These are phyloP conservation scores for Drosophila kohkoa DNA, from an alignment of 1,140 invertebrate genomes.

Conservation along the genomic window DNA sequence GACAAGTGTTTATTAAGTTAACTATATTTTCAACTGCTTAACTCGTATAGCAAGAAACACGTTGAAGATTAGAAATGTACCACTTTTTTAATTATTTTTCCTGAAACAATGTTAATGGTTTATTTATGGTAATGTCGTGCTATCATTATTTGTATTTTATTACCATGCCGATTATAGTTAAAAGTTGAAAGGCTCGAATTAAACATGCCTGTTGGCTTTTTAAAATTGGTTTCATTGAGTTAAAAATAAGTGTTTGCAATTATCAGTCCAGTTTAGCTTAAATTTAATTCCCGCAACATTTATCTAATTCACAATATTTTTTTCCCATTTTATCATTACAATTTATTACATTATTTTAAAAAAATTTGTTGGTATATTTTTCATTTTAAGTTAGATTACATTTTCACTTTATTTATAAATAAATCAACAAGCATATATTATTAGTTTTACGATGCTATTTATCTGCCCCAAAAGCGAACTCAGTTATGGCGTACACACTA, in stretches of 20 bases:
- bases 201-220: not conserved
- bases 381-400: not conserved
- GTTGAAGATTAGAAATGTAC: no score
- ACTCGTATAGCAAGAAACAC: no score
- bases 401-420: conserved; percentile 1
- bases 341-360: not conserved
- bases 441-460: conserved; percentile 12
- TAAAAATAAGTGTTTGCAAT: not conserved
- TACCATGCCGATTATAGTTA: not conserved
- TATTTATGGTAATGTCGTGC: not conserved
- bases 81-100: no score
- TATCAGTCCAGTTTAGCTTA: not conserved
- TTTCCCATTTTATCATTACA: not conserved
- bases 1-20: no score
- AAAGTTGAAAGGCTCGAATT: not conserved
- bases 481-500: not conserved
- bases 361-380: not conserved
- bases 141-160: not conserved
- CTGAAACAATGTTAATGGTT: not conserved
- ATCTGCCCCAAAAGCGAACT: conserved; percentile 6
- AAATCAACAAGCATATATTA: conserved; percentile 6
- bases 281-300: not conserved
- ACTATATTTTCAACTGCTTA: no score
- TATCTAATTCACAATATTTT: not conserved
- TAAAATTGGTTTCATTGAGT: not conserved